A percentile compares a stretch with the other conserved stretches of the same genome.
phyloP scores from a whole-genome alignment of 2,888 invertebrate genomes.

The Schizotus pectinicornis region DNA sequence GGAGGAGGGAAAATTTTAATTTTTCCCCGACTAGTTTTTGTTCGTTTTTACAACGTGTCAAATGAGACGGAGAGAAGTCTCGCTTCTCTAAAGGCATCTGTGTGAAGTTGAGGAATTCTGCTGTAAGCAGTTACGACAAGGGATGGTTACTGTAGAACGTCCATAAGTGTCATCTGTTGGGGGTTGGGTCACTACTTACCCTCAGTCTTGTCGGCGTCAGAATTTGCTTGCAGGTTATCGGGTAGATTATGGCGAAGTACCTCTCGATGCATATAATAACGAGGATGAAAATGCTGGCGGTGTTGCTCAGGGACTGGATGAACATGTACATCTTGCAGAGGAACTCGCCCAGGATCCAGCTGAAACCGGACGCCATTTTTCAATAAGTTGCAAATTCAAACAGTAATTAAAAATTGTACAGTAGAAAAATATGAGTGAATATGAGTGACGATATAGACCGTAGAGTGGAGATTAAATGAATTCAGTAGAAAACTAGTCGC shows the following conservation, averaged over 20 bases:
- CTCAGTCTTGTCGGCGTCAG: slow-evolving; percentile 77
- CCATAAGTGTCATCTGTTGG: background rate
- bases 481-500: no score
- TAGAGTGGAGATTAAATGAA: no score
- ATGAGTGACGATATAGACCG: no score
- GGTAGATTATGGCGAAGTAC: slow-evolving; percentile 86
- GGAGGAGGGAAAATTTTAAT: no score
- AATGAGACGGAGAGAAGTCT: no score
- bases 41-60: no score
- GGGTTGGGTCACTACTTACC: slow-evolving; percentile 62
- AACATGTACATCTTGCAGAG: slow-evolving; percentile 93
- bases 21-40: background rate
- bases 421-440: no score
- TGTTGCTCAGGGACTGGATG: slow-evolving; percentile 86
- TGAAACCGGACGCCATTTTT: slow-evolving; percentile 58
- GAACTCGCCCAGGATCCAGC: slow-evolving; percentile 84
- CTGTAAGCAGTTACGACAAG: no score
- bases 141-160: no score
- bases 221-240: slow-evolving; percentile 83
- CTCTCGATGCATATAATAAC: slow-evolving; percentile 87
- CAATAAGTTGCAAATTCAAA: background rate
- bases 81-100: no score
- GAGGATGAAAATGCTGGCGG: slow-evolving; percentile 87
- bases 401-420: no score
- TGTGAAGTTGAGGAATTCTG: no score